Evolutionary conservation across 2,113 vertebrate species (phyloP).

Genomic region (Danionella cerebrum): DNA sequence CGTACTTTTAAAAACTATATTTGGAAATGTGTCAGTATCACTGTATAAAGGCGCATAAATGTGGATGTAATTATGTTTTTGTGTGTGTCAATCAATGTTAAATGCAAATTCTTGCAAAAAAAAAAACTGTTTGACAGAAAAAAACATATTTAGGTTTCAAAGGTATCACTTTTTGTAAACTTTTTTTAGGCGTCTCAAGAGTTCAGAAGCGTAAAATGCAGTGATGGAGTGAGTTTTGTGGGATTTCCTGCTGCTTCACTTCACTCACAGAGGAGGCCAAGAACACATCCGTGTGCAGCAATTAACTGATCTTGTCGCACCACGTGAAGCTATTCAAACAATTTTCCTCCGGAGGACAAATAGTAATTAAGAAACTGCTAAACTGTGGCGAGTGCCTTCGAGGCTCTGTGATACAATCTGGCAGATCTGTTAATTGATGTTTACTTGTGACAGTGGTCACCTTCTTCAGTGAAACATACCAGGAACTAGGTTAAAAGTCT

Average conservation of each 20-base stretch:
- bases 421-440: constrained; percentile 39
- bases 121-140: too few species aligned
- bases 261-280: not conserved
- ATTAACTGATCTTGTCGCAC: constrained; percentile 36
- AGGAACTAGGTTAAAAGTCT: not conserved
- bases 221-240: constrained; percentile 1
- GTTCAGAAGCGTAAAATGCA: not conserved
- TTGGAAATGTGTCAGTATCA: too few species aligned
- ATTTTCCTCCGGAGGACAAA: constrained; percentile 35
- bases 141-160: too few species aligned
- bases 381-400: constrained; percentile 20
- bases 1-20: too few species aligned
- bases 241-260: not conserved
- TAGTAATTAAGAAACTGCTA: constrained; percentile 40
- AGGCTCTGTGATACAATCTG: constrained; percentile 38
- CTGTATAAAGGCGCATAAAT: too few species aligned
- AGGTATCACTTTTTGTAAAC: too few species aligned
- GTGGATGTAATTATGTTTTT: too few species aligned
- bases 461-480: constrained; percentile 5
- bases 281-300: constrained; percentile 13
- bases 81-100: not conserved
- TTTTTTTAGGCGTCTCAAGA: not conserved
- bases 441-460: constrained; percentile 32
- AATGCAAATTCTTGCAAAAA: not conserved
- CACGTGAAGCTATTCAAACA: constrained; percentile 39